phyloP scores from a whole-genome alignment of 2,888 invertebrate species.

The Lingula anatina region DNA sequence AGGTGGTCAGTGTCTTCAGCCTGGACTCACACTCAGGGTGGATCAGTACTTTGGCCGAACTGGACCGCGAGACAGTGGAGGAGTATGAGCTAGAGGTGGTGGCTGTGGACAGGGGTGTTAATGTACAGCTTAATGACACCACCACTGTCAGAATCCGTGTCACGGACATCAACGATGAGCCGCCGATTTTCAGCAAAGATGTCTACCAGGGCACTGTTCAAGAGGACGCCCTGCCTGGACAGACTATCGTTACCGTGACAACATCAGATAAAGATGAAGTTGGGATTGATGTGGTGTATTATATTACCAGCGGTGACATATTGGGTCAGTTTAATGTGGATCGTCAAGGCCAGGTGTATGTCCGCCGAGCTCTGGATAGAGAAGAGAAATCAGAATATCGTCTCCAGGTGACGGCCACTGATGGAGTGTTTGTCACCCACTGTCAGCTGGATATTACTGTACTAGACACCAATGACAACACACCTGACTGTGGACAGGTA shows the following conservation, averaged over 20 bases:
- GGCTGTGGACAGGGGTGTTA: constrained; percentile 55
- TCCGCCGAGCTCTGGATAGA: constrained; percentile 40
- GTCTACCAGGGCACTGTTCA: constrained; percentile 47
- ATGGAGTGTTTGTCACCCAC: constrained; percentile 68
- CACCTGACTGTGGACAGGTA: constrained; percentile 73
- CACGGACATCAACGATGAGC: constrained; percentile 45
- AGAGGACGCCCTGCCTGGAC: constrained; percentile 72
- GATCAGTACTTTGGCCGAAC: constrained; percentile 50
- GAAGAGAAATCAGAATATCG: constrained; percentile 64
- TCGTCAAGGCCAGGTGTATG: constrained; percentile 59
- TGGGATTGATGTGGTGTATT: constrained; percentile 64
- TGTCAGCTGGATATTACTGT: constrained; percentile 70
- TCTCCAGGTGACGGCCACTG: constrained; percentile 49
- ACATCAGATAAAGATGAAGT: constrained; percentile 36
- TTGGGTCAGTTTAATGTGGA: constrained; percentile 82
- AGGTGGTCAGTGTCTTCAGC: constrained; percentile 66
- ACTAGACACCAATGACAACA: constrained; percentile 86
- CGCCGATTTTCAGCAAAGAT: constrained; percentile 37
- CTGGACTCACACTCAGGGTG: constrained; percentile 73
- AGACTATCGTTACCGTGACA: constrained; percentile 57
- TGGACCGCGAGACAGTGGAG: constrained; percentile 65
- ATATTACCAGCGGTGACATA: constrained; percentile 77
- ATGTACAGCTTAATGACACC: constrained; percentile 65
- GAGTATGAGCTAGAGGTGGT: constrained; percentile 72
- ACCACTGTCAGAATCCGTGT: constrained; percentile 77